These are phyloP conservation scores for Alcis repandata DNA, from an alignment of 2,888 invertebrate genomes.

Conservation along the genomic window DNA sequence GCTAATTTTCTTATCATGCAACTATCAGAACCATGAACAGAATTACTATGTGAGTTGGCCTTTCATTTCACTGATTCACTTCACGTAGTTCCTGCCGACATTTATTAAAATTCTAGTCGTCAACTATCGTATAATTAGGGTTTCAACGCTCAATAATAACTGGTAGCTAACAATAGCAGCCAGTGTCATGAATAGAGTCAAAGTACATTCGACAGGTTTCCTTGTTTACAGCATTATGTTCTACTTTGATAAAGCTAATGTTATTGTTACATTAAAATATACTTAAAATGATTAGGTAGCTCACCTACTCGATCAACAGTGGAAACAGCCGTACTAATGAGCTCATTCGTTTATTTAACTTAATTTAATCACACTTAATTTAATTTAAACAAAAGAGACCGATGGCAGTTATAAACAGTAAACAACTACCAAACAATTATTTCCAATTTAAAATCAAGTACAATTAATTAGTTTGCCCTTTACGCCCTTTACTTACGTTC, in stretches of 20 bases:
- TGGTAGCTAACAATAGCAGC: constrained; percentile 3
- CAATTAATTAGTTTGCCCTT: neutral
- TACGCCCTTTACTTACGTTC: neutral
- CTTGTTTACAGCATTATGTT: constrained; percentile 15
- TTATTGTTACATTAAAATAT: constrained; percentile 17
- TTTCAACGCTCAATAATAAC: constrained; percentile 11
- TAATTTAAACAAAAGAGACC: neutral
- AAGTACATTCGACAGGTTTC: constrained; percentile 32
- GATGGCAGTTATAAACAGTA: neutral
- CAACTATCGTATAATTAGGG: constrained; percentile 1
- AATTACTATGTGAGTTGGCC: neutral
- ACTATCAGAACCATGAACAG: neutral
- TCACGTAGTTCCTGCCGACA: constrained; percentile 17
- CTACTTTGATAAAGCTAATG: constrained; percentile 17
- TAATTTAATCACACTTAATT: neutral
- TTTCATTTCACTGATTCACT: neutral
- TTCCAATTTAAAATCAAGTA: neutral
- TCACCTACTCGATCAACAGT: constrained; percentile 6
- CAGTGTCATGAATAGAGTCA: constrained; percentile 25
- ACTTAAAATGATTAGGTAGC: constrained; percentile 4
- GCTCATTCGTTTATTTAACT: neutral
- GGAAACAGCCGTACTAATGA: constrained; percentile 7
- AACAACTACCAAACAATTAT: neutral
- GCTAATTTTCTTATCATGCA: neutral
- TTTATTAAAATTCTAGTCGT: constrained; percentile 19